Evolutionary conservation across 2,888 invertebrate species (phyloP), one percentile per base, ranked within the genome.

Genomic region (Standfussiana lucernea): DNA sequence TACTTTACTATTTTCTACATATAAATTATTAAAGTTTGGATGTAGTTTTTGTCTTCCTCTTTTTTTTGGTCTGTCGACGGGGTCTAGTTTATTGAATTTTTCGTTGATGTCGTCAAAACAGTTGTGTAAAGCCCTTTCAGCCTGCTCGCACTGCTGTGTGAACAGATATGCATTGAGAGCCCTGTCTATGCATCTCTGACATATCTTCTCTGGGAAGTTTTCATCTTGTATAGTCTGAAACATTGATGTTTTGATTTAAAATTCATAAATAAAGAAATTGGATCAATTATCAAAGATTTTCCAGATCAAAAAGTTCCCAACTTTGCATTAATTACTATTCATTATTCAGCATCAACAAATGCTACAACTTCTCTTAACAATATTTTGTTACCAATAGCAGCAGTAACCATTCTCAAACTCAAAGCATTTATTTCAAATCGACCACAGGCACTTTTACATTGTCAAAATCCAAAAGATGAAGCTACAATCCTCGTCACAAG

Each of bases 41-140:
- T 94, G 86, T 6, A 89, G 66, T 90, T 96, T 96, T 35, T 93
- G 93, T 77, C 95, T 90, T 0, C 96, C 96, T 32, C 96, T 83
- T 85, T 91, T 95, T 62, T 93, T 95, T 0, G 90, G 86, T 13
- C 86, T 86, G 61, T 94, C 94, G 32, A 96, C 21, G 0, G 96
- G 93, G 75, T 96, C 96, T 2, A 96, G 86, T 73, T 95, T 96
- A 6, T 91, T 89, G n/a, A 94, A 79, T 82, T 96, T 96, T 0
- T 93, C 93, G n/a, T 93, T 90, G 50, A 96, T 93, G 68, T 96
- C 96, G 62, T 94, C 93, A 13, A 96, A 94, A 74, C 94, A 96
- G 86, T 96, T 95, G 0, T 89, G 87, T 56, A 96, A 77, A 0
- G 96, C 96, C 69, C 96, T 80, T 59, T 94, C 95, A 0, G 95